Conservation (phyloP, 2,797 vertebrate species). For the Acrocephalus scirpaceus region DNA sequence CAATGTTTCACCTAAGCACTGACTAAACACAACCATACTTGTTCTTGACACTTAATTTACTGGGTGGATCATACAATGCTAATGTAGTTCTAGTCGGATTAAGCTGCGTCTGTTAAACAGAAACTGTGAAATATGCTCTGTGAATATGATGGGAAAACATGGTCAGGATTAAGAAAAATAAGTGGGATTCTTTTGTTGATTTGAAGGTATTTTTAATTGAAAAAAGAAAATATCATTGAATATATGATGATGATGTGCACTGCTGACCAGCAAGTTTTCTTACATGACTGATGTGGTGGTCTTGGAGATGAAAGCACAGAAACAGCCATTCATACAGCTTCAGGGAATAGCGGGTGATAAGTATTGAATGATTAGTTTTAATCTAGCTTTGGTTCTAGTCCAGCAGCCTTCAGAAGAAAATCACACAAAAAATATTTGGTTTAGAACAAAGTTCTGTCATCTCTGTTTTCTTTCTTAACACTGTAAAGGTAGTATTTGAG, state of each 20-base stretch:
- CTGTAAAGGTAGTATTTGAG: neutral
- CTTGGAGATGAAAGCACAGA: neutral
- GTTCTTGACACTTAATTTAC: neutral
- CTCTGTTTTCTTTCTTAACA: neutral
- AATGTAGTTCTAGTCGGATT: neutral
- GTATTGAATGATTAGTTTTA: neutral
- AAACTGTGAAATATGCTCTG: neutral
- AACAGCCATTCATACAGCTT: neutral
- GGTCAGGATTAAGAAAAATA: neutral
- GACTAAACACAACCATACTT: neutral
- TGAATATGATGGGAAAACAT: neutral
- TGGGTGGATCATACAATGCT: neutral
- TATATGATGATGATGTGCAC: neutral
- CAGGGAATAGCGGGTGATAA: neutral
- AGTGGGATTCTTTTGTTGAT: neutral
- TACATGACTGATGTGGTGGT: neutral
- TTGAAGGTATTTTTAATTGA: neutral
- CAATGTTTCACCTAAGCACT: neutral
- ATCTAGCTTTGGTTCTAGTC: neutral
- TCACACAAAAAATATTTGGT: fast-evolving
- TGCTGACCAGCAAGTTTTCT: neutral
- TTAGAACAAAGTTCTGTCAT: neutral
- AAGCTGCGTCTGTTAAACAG: neutral
- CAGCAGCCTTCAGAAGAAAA: neutral
- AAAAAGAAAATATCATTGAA: neutral